Conservation (phyloP, 2,888 invertebrate genomes). For the Limnephilus rhombicus region DNA sequence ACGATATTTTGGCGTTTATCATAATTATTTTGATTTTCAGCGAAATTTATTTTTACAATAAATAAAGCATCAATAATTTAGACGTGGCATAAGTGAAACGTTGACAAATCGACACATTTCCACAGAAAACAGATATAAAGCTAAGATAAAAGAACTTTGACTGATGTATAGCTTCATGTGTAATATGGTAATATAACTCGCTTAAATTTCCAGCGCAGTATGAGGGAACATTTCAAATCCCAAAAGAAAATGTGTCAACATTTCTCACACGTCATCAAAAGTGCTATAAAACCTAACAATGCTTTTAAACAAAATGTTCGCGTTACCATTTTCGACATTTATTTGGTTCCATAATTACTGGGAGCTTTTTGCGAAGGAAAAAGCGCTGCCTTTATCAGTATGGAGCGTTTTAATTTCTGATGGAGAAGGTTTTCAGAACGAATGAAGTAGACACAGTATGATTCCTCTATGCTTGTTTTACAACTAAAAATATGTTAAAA, state of each 20-base stretch:
- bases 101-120: not conserved
- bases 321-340: constrained; percentile 51
- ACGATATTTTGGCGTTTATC: not conserved
- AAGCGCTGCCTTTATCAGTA: not conserved
- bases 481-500: not conserved
- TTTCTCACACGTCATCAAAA: constrained; percentile 47
- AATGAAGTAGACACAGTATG: not conserved
- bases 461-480: not conserved
- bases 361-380: constrained; percentile 2
- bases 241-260: constrained; percentile 40
- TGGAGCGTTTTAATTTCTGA: not conserved
- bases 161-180: not conserved
- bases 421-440: not conserved
- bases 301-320: constrained; percentile 51
- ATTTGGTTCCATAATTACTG: constrained; percentile 49
- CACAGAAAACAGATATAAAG: not conserved
- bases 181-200: not conserved
- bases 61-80: not conserved
- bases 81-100: not conserved
- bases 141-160: not conserved
- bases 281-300: constrained; percentile 49
- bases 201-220: not conserved
- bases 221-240: not conserved
- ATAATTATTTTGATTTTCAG: not conserved
- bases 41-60: not conserved